Evolutionary conservation across 2,888 invertebrate species (phyloP).

Genomic region (Acrobasis suavella): DNA sequence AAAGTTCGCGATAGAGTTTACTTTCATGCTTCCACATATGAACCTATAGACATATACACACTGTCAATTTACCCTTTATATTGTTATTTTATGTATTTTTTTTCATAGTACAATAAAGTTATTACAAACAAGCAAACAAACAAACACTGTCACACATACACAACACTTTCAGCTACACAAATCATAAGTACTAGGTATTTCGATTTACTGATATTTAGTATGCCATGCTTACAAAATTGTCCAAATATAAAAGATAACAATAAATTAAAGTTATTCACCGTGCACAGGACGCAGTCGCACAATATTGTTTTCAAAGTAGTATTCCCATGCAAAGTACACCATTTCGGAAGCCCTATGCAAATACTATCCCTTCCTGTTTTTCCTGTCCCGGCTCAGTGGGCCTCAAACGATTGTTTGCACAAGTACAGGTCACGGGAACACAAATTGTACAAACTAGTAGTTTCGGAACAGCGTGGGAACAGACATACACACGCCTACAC

Average conservation of each 20-base stretch:
- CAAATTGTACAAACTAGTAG: constrained; percentile 17
- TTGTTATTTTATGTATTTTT: too few species aligned
- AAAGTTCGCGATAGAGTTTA: too few species aligned
- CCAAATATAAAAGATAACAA: neutral
- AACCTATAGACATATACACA: too few species aligned
- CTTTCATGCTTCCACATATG: too few species aligned
- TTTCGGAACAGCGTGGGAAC: constrained; percentile 15
- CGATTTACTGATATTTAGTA: too few species aligned
- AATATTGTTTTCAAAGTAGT: neutral
- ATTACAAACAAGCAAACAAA: too few species aligned
- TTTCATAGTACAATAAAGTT: too few species aligned
- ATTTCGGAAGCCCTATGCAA: constrained; percentile 14
- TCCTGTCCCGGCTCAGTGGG: constrained; percentile 9
- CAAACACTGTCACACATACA: too few species aligned
- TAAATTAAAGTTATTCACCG: neutral
- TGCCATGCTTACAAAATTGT: too few species aligned
- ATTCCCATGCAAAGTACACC: constrained; percentile 17
- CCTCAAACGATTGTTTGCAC: constrained; percentile 17
- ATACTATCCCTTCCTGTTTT: constrained; percentile 17
- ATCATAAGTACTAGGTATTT: too few species aligned
- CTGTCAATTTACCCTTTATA: too few species aligned
- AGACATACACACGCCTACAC: constrained; percentile 11
- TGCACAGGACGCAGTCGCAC: neutral
- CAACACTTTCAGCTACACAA: too few species aligned
- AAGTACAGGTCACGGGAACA: neutral